Percentiles rank a stretch among this genome's conserved stretches.
These are phyloP conservation scores for Artibeus jamaicensis DNA, from an alignment of 2,797 vertebrate species.

Conservation along the genomic window DNA sequence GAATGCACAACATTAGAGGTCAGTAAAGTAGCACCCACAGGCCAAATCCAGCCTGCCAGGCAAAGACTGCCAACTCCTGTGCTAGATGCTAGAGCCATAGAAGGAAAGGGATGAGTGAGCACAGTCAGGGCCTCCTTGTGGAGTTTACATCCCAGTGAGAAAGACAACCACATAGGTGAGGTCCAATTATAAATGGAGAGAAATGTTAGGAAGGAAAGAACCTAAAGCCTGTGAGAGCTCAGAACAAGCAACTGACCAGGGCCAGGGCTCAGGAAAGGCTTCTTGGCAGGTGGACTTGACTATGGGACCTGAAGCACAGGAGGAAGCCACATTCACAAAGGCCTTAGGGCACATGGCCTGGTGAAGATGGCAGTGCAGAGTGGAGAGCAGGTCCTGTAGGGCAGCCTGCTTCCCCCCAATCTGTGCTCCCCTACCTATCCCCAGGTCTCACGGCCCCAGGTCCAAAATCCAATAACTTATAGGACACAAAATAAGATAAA, in stretches of 20 bases:
- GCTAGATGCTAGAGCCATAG: neutral
- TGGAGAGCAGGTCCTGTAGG: neutral
- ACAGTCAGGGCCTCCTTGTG: neutral
- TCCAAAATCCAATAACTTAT: neutral
- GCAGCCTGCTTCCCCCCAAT: fast-evolving
- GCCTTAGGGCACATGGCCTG: neutral
- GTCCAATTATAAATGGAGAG: neutral
- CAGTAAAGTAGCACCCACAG: neutral
- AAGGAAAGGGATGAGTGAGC: neutral
- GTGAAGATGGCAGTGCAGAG: neutral
- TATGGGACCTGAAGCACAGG: neutral
- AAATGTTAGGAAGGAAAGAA: neutral
- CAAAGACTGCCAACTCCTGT: neutral
- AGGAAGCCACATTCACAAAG: neutral
- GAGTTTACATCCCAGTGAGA: neutral
- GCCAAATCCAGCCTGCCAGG: neutral
- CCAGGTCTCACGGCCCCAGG: neutral
- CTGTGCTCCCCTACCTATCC: too few species aligned
- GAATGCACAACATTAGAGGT: neutral
- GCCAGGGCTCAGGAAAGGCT: neutral
- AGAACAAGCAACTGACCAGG: neutral
- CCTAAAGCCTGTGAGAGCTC: neutral
- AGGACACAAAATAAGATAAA: neutral
- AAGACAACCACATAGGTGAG: neutral
- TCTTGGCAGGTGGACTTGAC: neutral